These are phyloP conservation scores for Cariama cristata DNA, from an alignment of 2,113 vertebrate genomes.

Conservation along the genomic window DNA sequence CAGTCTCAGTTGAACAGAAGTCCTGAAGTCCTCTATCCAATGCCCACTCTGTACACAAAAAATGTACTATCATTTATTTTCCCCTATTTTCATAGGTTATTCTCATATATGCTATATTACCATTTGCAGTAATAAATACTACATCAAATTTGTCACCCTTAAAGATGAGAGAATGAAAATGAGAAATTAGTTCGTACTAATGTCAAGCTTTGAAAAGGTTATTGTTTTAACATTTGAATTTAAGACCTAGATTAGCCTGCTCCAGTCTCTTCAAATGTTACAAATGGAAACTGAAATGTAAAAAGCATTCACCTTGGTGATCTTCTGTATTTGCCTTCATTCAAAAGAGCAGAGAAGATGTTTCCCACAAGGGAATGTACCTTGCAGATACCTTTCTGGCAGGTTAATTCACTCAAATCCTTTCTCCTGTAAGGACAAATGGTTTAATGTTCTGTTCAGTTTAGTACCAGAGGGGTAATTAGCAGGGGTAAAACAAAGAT, in stretches of 20 bases:
- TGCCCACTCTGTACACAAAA: fast-evolving
- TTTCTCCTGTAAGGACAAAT: not conserved
- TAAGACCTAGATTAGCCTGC: not conserved
- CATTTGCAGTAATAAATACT: not conserved
- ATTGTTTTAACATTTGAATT: not conserved
- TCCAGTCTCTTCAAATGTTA: not conserved
- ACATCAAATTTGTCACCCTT: not conserved
- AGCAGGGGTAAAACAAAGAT: not conserved
- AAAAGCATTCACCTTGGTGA: not conserved
- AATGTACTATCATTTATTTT: not conserved
- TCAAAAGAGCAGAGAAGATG: not conserved
- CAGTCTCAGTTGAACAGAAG: not conserved
- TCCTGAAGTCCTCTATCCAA: not conserved
- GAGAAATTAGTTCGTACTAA: fast-evolving
- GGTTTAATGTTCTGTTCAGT: not conserved
- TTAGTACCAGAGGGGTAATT: not conserved
- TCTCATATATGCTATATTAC: not conserved
- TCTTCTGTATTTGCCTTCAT: not conserved
- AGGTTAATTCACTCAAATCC: not conserved
- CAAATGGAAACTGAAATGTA: not conserved
- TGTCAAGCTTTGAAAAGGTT: not conserved
- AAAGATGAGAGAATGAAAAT: not conserved
- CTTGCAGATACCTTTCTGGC: not conserved
- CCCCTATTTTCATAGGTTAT: not conserved
- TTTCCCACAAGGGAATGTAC: not conserved